Base-by-base conservation (phyloP, 2,888 invertebrate species). In the Subacronicta megacephala region DNA sequence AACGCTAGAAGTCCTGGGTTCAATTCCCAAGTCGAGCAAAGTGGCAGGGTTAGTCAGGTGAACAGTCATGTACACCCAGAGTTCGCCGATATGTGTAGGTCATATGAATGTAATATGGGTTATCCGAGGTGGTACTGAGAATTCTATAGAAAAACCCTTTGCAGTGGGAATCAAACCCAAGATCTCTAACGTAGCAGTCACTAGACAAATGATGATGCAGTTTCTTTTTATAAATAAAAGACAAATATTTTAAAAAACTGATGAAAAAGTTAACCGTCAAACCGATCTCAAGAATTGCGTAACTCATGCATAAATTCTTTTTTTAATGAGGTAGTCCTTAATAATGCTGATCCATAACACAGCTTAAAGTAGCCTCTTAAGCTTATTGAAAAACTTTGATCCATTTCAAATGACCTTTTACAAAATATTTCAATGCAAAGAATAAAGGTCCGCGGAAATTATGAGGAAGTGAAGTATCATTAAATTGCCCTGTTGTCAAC, bases 341-440 rank as follows among this genome's bases (percentile, higher is more conserved):
- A 60, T 65, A 71, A 64, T 45, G 38, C 60, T 23, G 29, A 17
- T 10, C 50, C 31, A 40, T 55, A 65, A 44, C 44, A 49, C 44
- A 60, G 60, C 53, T 68, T 71, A 60, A 49, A 41, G 38, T 55
- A 64, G 51, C 59, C 67, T 71, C 52, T 71, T 59, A 65, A 59
- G 66, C 62, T 73, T 72, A 73, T 72, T 72, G 72, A 57, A 52
- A 74, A 69, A 74, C 62, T 72, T 74, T 70, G 74, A 74, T 74
- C 71, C 52, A 53, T 37, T 65, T n/a, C 26, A 49, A 61, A 64
- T 69, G 43, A 54, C 64, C 64, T 64, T 56, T 64, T 51, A 59
- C 47, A 54, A 57, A 69, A 55, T 58, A 60, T 49, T 58, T 38
- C 38, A 38, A 55, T 65, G 59, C 53, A 54, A 50, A 59, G 52